phyloP scores from a whole-genome alignment of 1,140 invertebrate genomes.

The Atopsyche davidsoni region DNA sequence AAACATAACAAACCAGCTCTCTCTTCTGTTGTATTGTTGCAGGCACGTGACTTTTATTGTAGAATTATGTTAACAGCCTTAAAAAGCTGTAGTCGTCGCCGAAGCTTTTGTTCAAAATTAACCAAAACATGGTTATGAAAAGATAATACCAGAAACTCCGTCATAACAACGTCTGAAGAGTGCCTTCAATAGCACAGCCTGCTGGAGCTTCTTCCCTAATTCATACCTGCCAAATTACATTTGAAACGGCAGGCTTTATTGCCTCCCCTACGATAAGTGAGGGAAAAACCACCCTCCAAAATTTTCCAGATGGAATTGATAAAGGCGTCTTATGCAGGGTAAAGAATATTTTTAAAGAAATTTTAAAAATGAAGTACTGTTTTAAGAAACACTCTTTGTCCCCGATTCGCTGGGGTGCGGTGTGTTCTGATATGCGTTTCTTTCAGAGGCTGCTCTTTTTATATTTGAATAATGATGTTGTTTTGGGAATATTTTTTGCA shows the following conservation, averaged over 20 bases:
- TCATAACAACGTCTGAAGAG: neutral
- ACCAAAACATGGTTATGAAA: neutral
- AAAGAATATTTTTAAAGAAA: neutral
- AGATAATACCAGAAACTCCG: neutral
- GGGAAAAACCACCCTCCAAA: neutral
- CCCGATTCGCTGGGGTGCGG: neutral
- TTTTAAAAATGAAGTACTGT: neutral
- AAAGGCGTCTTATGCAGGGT: neutral
- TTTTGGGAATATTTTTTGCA: neutral
- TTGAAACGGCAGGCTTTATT: conserved; percentile 7
- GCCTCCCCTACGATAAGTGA: conserved; percentile 1
- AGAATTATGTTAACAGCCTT: neutral
- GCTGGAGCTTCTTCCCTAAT: neutral
- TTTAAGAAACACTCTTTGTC: neutral
- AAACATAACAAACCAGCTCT: neutral
- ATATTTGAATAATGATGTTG: neutral
- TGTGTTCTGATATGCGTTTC: neutral
- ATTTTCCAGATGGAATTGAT: neutral
- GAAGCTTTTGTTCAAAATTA: neutral
- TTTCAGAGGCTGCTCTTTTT: neutral
- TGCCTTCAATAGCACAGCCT: neutral
- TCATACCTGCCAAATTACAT: conserved; percentile 10
- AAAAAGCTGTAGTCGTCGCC: neutral
- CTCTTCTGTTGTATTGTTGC: neutral
- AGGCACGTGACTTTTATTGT: neutral